These are phyloP conservation scores for Aphelenchoides fujianensis DNA, from an alignment of 1,140 invertebrate species.

Conservation along the genomic window DNA sequence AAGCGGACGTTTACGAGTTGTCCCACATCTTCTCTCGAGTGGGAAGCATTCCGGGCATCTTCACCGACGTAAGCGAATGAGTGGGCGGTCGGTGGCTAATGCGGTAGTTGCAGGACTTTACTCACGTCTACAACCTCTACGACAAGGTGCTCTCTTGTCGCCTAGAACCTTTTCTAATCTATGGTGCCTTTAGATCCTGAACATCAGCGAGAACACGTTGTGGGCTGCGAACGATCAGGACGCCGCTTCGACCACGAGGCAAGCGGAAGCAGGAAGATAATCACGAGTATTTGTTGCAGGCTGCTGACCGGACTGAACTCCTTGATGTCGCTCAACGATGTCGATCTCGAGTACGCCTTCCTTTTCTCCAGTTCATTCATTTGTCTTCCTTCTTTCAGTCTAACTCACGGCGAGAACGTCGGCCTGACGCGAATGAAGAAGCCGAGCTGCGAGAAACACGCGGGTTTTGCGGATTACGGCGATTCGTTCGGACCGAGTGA, in stretches of 20 bases:
- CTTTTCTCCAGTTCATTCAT: background rate
- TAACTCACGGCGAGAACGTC: background rate
- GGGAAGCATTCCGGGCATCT: background rate
- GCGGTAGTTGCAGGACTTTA: constrained; percentile 1
- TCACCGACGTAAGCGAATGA: background rate
- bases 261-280: no score
- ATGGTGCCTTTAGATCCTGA: no score
- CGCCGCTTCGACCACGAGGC: background rate
- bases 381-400: background rate
- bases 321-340: background rate
- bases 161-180: no score
- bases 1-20: constrained; percentile 1
- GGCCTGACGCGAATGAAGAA: background rate
- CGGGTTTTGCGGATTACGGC: constrained; percentile 10
- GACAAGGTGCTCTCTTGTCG: no score
- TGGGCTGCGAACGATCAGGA: constrained; percentile 6
- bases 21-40: constrained; percentile 9
- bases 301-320: background rate
- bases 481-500: background rate
- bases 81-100: background rate
- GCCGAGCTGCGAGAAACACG: background rate
- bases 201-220: constrained; percentile 3
- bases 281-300: no score
- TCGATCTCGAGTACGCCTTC: no score
- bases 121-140: background rate